Percentiles rank a stretch among this genome's conserved stretches.
Conservation (phyloP, 92 coral and sea anemone species). For the Scolanthus callimorphus region DNA sequence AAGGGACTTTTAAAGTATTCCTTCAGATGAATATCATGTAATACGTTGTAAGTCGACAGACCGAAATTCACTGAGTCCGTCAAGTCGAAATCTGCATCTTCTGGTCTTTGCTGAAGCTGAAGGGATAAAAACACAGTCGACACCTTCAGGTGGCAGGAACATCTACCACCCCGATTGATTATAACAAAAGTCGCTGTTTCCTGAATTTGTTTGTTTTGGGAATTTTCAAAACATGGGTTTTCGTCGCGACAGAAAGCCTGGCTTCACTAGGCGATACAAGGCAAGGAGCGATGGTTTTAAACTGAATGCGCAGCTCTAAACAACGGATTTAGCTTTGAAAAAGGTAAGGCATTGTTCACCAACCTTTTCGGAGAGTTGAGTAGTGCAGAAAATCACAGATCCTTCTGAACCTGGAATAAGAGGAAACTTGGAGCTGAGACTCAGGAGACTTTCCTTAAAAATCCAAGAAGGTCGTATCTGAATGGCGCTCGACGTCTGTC, state of each 20-base stretch:
- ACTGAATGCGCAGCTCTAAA: too few relatives aligned
- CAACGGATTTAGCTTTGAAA: too few relatives aligned
- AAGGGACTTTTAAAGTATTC: constrained; percentile 72
- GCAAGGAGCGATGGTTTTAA: too few relatives aligned
- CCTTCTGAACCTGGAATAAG: constrained; percentile 86
- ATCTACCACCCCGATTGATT: too few relatives aligned
- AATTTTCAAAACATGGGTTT: too few relatives aligned
- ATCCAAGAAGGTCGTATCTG: constrained; percentile 84
- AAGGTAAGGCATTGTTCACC: too few relatives aligned
- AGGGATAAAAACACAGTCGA: not conserved
- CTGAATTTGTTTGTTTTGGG: too few relatives aligned
- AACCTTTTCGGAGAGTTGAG: constrained; percentile 77
- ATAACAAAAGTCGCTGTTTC: too few relatives aligned
- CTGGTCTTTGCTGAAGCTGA: constrained; percentile 70
- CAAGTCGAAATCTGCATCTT: constrained; percentile 79
- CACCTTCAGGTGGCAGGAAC: too few relatives aligned
- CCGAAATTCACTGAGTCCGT: constrained; percentile 55
- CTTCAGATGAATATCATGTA: constrained; percentile 89
- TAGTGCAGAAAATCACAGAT: constrained; percentile 81
- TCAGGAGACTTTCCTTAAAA: constrained; percentile 66
- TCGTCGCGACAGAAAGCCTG: too few relatives aligned
- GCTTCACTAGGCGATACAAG: too few relatives aligned
- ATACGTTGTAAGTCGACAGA: constrained; percentile 64
- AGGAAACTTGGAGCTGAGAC: constrained; percentile 88
- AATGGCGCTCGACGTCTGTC: constrained; percentile 27